phyloP scores from a whole-genome alignment of 2,113 vertebrate species.

The Paramisgurnus dabryanus region DNA sequence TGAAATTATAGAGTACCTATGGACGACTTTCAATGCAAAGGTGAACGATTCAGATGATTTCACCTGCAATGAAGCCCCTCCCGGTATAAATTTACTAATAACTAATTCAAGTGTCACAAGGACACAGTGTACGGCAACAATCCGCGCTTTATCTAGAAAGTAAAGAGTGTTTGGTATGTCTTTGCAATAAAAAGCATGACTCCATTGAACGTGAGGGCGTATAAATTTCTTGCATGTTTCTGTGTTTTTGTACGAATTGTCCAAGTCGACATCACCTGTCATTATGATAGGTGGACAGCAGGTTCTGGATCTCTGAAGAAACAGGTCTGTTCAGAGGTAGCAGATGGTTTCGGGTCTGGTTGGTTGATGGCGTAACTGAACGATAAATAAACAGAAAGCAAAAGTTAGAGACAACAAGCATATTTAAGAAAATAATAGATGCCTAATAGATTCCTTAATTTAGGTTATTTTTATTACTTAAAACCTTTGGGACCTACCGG shows the following conservation, averaged over 20 bases:
- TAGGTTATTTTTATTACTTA: too few species aligned
- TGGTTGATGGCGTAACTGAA: slow-evolving; percentile 63
- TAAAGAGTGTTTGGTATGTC: neutral
- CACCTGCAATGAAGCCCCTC: neutral
- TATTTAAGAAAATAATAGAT: neutral
- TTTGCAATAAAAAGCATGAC: neutral
- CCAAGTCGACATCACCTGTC: slow-evolving; percentile 73
- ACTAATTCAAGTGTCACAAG: neutral
- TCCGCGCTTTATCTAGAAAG: neutral
- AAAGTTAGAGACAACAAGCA: neutral
- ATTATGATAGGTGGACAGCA: slow-evolving; percentile 82
- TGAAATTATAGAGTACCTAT: neutral
- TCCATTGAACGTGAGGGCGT: neutral
- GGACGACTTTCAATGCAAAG: neutral
- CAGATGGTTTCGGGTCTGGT: slow-evolving; percentile 66
- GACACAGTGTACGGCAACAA: neutral
- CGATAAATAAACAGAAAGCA: neutral
- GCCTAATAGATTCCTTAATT: too few species aligned
- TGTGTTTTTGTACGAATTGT: neutral
- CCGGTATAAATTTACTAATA: neutral
- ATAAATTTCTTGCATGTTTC: neutral
- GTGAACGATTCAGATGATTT: neutral
- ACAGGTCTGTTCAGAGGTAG: slow-evolving; percentile 74
- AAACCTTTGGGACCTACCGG: too few species aligned
- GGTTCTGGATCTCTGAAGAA: slow-evolving; percentile 76